These are phyloP conservation scores for Pristis pectinata DNA, from an alignment of 2,797 vertebrate genomes.

Conservation along the genomic window DNA sequence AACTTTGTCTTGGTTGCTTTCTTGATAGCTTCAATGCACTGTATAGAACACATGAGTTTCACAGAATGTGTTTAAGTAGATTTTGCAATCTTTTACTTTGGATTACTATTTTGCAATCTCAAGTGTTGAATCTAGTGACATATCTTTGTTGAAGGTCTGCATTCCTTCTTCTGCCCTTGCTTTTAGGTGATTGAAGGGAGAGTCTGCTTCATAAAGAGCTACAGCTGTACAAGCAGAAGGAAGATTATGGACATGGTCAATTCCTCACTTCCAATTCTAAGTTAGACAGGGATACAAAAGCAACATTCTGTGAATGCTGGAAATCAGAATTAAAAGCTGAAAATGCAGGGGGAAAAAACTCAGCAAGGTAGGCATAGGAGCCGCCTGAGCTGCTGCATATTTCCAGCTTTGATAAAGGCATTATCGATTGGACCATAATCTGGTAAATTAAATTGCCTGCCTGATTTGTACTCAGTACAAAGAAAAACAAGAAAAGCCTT, in stretches of 20 bases:
- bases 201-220: not conserved
- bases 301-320: too few relatives aligned
- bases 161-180: not conserved
- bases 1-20: not conserved
- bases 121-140: not conserved
- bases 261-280: not conserved
- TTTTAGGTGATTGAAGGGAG: not conserved
- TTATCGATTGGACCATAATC: not conserved
- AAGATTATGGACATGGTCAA: not conserved
- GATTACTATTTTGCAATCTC: not conserved
- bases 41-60: not conserved
- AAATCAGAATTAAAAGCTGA: too few relatives aligned
- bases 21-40: not conserved
- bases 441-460: not conserved
- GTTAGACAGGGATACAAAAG: not conserved
- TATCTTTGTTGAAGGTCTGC: not conserved
- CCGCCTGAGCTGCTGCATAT: too few relatives aligned
- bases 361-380: too few relatives aligned
- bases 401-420: not conserved
- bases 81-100: not conserved
- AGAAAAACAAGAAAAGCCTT: too few relatives aligned
- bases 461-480: not conserved
- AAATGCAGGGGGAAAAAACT: too few relatives aligned
- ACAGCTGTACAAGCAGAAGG: not conserved
- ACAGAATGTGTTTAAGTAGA: not conserved